Percentiles rank a stretch among this genome's conserved stretches.
These are phyloP conservation scores for Phalanger gymnotis DNA, from an alignment of 2,797 vertebrate species.

Conservation along the genomic window DNA sequence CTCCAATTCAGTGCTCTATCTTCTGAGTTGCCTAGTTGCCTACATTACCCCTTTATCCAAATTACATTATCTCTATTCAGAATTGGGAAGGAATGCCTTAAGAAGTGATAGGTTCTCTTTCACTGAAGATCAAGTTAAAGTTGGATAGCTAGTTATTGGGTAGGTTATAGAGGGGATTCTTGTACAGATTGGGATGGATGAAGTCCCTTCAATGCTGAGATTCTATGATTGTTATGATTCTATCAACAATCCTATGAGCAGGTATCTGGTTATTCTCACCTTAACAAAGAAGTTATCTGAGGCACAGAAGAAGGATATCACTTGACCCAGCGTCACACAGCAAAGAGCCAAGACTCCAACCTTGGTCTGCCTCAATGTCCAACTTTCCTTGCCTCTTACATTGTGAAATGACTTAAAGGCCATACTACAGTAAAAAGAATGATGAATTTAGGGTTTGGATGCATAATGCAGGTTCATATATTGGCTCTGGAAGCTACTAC, in stretches of 20 bases:
- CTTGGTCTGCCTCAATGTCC: background rate
- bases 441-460: background rate
- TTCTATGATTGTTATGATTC: background rate
- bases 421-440: background rate
- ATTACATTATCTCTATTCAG: background rate
- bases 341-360: background rate
- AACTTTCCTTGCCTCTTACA: background rate
- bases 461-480: background rate
- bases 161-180: background rate
- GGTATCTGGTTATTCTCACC: background rate
- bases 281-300: background rate
- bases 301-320: background rate
- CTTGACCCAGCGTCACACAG: background rate
- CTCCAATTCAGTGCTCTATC: background rate
- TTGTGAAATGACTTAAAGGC: background rate
- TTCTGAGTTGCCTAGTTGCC: background rate
- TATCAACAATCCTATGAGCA: background rate
- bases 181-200: background rate
- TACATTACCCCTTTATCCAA: background rate
- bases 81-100: background rate
- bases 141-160: background rate
- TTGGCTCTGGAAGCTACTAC: background rate
- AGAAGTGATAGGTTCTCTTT: background rate
- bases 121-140: background rate
- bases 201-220: background rate